Base-by-base conservation (phyloP, 2,113 vertebrate species). In the Craseonycteris thonglongyai region DNA sequence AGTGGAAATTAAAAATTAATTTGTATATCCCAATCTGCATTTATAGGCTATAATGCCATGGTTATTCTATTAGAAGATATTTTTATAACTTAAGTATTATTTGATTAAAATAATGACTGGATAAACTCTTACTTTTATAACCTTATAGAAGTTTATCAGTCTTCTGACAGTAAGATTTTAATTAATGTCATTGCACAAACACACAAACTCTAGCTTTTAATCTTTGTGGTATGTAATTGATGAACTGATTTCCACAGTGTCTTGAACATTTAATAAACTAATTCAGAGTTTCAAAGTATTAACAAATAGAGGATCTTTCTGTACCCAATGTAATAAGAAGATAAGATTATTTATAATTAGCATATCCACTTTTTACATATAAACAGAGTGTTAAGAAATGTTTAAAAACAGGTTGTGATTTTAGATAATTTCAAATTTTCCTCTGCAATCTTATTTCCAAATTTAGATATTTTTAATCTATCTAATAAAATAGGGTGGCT, bases 351-450 rank as follows among this genome's bases (percentile, higher is more conserved):
- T 93, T 72, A 0, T 58, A 72, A 18, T 95, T 92, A 88, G 22
- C 12, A 49, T 61, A 54, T 45, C 56, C 33, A 78, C 59, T 91
- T 90, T 85, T 78, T 11, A n/a, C 15, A 72, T 35, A 42, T 89
- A 69, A 93, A 83, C 3, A 69, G 24, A 42, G 11, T 80, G 5
- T 38, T 88, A 45, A 49, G 28, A 68, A 76, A 11, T 89, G 74
- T 61, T 94, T 93, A 54, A 79, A 96, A 95, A 83, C 28, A 72
- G 45, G 10, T 83, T 91, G 35, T 93, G 93, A 54, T 94, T 81
- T 91, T 88, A 90, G 51, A 35, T 88, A 83, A 87, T 96, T 88
- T 84, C 19, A 94, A 54, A 14, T 59, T 66, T 79, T 69, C 11
- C 1, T 93, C 28, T 71, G 16, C 22, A 83, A n/a, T 71, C 45